A percentile compares a stretch with the other conserved stretches of the same genome.
Evolutionary conservation across 2,113 vertebrate genomes (phyloP).

Genomic region (Onychorhynchus coronatus): DNA sequence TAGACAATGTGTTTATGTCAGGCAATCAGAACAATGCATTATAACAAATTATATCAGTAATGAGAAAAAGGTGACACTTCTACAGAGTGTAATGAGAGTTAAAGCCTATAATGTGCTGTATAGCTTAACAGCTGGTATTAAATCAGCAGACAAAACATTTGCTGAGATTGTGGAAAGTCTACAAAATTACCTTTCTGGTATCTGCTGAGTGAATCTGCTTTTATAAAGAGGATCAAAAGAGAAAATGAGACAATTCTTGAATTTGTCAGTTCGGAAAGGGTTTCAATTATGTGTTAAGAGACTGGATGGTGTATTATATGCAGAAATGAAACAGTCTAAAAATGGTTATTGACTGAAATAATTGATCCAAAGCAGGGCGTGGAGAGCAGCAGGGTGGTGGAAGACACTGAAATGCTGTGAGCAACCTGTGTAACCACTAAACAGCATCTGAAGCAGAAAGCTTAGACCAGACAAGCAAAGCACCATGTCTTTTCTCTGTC

Average conservation of each 20-base stretch:
- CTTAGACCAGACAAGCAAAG: background rate
- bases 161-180: constrained; percentile 41
- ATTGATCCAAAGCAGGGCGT: background rate
- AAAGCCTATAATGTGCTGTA: background rate
- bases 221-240: background rate
- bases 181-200: constrained; percentile 10
- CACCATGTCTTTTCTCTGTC: background rate
- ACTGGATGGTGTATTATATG: background rate
- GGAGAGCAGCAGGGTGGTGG: fast-evolving
- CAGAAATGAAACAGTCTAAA: background rate
- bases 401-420: background rate
- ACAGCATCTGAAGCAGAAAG: background rate
- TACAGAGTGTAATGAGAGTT: constrained; percentile 1
- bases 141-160: constrained; percentile 51
- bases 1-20: background rate
- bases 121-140: constrained; percentile 31
- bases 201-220: background rate
- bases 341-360: constrained; percentile 17
- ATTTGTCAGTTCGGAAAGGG: background rate
- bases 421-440: background rate
- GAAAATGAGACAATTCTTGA: constrained; percentile 12
- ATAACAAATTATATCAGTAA: background rate
- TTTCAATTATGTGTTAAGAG: constrained; percentile 25
- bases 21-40: background rate
- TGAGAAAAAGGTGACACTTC: background rate